Base-by-base conservation (phyloP, 2,888 invertebrate species). In the Rotaria macrura region DNA sequence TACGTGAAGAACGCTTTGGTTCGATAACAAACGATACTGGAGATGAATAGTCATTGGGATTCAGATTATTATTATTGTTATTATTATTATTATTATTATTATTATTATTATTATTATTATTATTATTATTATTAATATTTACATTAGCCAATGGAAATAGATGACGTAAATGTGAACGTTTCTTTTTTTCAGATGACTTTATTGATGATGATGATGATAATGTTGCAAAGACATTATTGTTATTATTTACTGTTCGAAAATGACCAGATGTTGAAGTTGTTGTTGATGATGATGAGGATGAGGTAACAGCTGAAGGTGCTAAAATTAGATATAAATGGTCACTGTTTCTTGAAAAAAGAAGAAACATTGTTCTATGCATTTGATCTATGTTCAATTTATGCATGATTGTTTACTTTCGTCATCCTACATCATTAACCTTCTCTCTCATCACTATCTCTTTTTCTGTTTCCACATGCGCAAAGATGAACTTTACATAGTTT, bases 181-280 rank as follows among this genome's bases (percentile, higher is more conserved):
- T 79, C 34, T 65, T 79, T 38, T 79, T 43, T 7, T 79, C 43
- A 12, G 79, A 52, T 23, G 52, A 23, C 23, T 52, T 52, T 52
- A 52, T 7, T 52, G 52, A 52, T 52, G 52, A 52, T 23, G 52
- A 52, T 5, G 52, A n/a, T 43, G 79, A 43, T 40, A 65, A 79
- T 43, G 79, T 79, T 25, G 79, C 65, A 38, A 65, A 79, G 5
- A 1, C 43, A 43, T 43, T n/a, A 6, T 40, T 14, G 6, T 49
- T 52, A 52, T 52, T 52, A 52, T 52, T 23, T 52, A 79, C n/a
- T 43, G 79, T 79, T 79, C 79, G 79, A 79, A 79, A 79, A 23
- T 79, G 43, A 25, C 38, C n/a, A 43, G 65, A 29, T 52, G 52
- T 52, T 52, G 52, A 52, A 52, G 9, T 49, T 49, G 49, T 17